Conservation (phyloP, 2,113 vertebrate species). For the Chloebia gouldiae region DNA sequence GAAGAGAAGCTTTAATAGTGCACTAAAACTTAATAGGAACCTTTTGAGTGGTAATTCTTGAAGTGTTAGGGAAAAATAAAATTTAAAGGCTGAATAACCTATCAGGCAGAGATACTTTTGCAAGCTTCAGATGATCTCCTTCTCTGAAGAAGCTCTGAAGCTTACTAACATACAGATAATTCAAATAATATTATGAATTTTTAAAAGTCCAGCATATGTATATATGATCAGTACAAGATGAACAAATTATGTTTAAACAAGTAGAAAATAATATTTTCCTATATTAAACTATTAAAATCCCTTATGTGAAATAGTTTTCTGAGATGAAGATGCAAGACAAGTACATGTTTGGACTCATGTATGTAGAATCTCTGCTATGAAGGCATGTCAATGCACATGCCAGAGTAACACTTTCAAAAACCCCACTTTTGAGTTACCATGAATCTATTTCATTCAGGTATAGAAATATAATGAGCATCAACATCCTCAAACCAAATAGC, state of each 20-base stretch:
- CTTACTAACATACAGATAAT: not conserved
- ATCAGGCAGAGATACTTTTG: not conserved
- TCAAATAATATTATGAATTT: not conserved
- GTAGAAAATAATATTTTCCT: not conserved
- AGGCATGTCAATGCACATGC: not conserved
- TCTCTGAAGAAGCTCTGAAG: not conserved
- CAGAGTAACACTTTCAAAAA: not conserved
- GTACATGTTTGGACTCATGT: rapidly evolving
- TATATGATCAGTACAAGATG: not conserved
- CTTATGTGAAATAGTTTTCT: not conserved
- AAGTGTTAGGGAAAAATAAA: not conserved
- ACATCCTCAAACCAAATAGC: not conserved
- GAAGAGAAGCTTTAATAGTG: not conserved
- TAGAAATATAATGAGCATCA: not conserved
- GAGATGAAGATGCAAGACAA: not conserved
- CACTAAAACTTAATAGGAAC: not conserved
- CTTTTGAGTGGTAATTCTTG: not conserved
- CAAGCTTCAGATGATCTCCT: not conserved
- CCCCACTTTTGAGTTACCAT: not conserved
- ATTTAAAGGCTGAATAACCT: not conserved
- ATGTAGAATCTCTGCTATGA: not conserved
- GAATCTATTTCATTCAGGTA: not conserved
- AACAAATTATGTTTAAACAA: not conserved
- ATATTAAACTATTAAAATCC: not conserved
- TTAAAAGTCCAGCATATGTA: not conserved